Conservation (phyloP, 2,113 vertebrate genomes). For the Istiophorus platypterus region DNA sequence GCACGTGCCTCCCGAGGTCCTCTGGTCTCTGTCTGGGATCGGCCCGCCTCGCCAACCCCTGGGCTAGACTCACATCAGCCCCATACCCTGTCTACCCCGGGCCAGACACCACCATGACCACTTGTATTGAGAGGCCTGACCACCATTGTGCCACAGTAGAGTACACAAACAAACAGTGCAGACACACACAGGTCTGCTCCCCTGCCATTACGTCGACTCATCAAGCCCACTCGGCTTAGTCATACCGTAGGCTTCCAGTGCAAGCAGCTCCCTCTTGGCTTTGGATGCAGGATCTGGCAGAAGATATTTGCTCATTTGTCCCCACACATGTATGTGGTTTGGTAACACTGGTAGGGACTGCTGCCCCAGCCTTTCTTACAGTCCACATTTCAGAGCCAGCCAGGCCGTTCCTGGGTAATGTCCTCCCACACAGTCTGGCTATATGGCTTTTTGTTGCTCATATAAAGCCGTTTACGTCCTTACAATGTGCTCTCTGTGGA, state of each 20-base stretch:
- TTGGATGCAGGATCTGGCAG: slow-evolving; percentile 70
- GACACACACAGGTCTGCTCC: slow-evolving; percentile 67
- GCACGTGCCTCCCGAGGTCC: slow-evolving; percentile 76
- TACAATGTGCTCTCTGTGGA: slow-evolving; percentile 26
- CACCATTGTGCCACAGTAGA: slow-evolving; percentile 74
- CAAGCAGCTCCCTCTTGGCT: slow-evolving; percentile 73
- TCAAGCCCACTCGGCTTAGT: slow-evolving; percentile 75
- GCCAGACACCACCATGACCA: slow-evolving; percentile 78
- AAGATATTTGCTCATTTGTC: slow-evolving; percentile 81
- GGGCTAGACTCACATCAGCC: slow-evolving; percentile 63
- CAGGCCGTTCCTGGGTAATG: slow-evolving; percentile 65
- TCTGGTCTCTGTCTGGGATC: slow-evolving; percentile 75
- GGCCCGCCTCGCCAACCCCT: slow-evolving; percentile 54
- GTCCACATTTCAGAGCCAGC: slow-evolving; percentile 63
- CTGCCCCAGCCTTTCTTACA: slow-evolving; percentile 65
- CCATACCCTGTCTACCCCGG: slow-evolving; percentile 57
- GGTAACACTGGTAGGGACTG: slow-evolving; percentile 72
- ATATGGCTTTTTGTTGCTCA: slow-evolving; percentile 44
- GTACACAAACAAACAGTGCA: slow-evolving; percentile 76
- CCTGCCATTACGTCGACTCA: slow-evolving; percentile 71
- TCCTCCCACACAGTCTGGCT: slow-evolving; percentile 75
- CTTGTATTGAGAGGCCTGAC: slow-evolving; percentile 75
- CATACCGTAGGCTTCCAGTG: slow-evolving; percentile 65
- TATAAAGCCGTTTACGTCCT: slow-evolving; percentile 50
- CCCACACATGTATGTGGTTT: slow-evolving; percentile 82